Evolutionary conservation across 2,113 vertebrate species (phyloP).

Genomic region (Rhadina sibilatrix): DNA sequence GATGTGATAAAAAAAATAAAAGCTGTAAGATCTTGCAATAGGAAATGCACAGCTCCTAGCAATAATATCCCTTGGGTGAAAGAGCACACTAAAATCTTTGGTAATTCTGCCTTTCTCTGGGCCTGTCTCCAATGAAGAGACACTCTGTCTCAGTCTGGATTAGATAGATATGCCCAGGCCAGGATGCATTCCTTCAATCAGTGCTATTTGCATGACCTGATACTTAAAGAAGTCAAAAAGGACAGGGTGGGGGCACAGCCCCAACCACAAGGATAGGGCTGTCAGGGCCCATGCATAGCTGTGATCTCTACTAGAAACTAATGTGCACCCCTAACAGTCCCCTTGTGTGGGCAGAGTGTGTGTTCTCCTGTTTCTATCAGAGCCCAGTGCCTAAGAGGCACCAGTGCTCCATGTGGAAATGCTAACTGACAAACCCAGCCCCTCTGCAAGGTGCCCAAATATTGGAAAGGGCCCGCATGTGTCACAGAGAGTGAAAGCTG

Average conservation of each 20-base stretch:
- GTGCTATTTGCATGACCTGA: not conserved
- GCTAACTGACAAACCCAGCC: not conserved
- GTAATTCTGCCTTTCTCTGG: not conserved
- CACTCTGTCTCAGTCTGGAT: not conserved
- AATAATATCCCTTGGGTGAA: not conserved
- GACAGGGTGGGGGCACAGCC: not conserved
- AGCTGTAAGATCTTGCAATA: not conserved
- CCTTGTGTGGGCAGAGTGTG: not conserved
- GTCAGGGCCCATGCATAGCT: not conserved
- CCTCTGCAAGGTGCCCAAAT: not conserved
- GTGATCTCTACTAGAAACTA: not conserved
- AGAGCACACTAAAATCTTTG: not conserved
- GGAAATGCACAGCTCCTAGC: not conserved
- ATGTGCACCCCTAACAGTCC: not conserved
- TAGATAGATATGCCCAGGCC: not conserved
- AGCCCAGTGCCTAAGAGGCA: accelerated
- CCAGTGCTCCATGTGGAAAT: not conserved
- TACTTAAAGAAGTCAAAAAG: not conserved
- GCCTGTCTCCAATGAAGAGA: not conserved
- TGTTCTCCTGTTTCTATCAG: not conserved
- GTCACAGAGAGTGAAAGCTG: not conserved
- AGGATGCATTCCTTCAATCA: not conserved
- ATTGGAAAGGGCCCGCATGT: not conserved
- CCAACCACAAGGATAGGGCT: not conserved
- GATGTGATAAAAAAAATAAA: not conserved